phyloP scores from a whole-genome alignment of 2,113 vertebrate genomes.

The Pogona vitticeps region DNA sequence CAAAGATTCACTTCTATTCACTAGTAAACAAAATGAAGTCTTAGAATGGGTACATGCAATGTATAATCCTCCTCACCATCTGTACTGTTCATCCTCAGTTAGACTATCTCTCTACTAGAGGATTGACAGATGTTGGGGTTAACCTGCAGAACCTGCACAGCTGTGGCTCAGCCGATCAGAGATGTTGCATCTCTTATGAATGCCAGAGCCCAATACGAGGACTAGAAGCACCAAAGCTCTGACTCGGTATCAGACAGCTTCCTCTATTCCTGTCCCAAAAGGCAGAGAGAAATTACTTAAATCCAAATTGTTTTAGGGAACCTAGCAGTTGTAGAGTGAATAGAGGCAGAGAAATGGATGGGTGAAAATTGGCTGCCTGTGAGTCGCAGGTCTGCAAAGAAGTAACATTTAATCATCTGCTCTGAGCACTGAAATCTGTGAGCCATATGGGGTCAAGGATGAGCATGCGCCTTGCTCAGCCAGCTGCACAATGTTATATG shows the following conservation, averaged over 20 bases:
- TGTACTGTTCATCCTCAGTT: no score
- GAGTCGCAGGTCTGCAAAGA: conserved; percentile 26
- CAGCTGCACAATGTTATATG: conserved; percentile 61
- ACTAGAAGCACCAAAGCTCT: no score
- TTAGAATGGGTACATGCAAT: not conserved
- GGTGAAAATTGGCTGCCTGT: not conserved
- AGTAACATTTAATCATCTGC: conserved; percentile 42
- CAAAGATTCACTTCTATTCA: not conserved
- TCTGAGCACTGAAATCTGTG: conserved; percentile 28
- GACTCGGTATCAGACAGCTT: no score
- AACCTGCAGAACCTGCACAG: not conserved
- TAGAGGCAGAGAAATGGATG: not conserved
- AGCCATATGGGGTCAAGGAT: conserved; percentile 50
- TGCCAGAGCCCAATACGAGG: not conserved
- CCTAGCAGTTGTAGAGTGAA: not conserved
- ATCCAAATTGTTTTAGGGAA: not conserved
- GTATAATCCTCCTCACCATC: not conserved
- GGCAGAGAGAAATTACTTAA: not conserved
- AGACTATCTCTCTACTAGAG: not conserved
- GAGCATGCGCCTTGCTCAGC: conserved; percentile 57
- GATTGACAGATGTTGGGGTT: not conserved
- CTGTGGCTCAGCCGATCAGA: not conserved
- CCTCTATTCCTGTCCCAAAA: not conserved
- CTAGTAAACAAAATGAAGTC: not conserved
- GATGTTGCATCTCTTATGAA: no score